Conservation (phyloP, 2,797 vertebrate genomes). For the Phoxinus dragarum region DNA sequence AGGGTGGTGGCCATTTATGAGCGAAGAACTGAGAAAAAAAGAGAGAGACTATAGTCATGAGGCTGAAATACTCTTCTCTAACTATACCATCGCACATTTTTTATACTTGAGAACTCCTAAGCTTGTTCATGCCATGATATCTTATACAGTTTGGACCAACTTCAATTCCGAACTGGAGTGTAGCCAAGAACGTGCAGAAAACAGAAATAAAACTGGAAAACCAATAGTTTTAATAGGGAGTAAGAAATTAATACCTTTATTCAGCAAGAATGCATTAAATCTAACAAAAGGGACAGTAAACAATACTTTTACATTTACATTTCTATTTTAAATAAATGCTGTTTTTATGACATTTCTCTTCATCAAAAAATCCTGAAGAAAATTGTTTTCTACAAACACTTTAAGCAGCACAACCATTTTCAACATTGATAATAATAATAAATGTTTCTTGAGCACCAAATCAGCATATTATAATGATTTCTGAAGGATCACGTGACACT, state of each 20-base stretch:
- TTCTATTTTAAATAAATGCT: neutral
- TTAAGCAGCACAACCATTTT: neutral
- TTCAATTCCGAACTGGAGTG: neutral
- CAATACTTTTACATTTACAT: neutral
- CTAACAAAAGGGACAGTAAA: neutral
- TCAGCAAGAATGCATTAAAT: neutral
- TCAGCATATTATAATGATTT: neutral
- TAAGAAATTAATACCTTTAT: neutral
- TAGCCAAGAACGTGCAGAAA: neutral
- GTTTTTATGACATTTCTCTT: neutral
- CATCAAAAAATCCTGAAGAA: neutral
- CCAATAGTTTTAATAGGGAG: neutral
- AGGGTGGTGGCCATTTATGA: conserved; percentile 31
- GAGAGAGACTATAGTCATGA: neutral
- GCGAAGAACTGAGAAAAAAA: neutral
- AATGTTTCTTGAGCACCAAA: neutral
- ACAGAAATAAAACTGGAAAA: neutral
- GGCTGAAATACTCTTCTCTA: neutral
- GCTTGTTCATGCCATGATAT: neutral
- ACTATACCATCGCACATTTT: neutral
- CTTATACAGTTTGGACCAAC: neutral
- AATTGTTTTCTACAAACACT: neutral
- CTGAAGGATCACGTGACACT: neutral
- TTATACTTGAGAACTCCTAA: neutral
- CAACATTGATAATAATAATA: neutral